Conservation (phyloP, 2,113 vertebrate species). For the Dasypus novemcinctus region DNA sequence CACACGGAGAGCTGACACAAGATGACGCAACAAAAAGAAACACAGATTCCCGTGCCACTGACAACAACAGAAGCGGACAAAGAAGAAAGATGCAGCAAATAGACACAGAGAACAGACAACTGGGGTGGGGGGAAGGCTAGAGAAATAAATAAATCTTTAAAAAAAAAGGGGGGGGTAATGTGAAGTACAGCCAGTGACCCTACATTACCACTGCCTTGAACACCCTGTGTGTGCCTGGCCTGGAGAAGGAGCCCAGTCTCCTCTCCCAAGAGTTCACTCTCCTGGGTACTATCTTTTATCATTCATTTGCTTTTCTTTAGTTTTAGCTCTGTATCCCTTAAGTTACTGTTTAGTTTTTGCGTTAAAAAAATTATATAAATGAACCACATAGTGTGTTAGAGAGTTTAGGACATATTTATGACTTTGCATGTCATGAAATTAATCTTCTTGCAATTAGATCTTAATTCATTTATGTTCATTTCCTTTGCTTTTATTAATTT, state of each 20-base stretch:
- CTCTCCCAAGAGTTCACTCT: background rate
- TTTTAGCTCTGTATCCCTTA: background rate
- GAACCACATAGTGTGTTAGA: background rate
- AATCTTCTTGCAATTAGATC: background rate
- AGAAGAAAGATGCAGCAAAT: too few relatives aligned
- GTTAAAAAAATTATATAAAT: background rate
- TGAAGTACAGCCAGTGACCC: background rate
- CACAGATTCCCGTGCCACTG: too few relatives aligned
- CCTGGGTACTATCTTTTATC: background rate
- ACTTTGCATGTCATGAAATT: background rate
- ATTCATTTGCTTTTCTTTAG: background rate
- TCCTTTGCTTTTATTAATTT: background rate
- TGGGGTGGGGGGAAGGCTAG: too few relatives aligned
- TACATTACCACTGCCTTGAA: background rate
- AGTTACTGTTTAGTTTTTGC: background rate
- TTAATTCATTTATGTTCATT: slow-evolving; percentile 21
- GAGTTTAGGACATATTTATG: background rate
- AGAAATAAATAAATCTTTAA: too few relatives aligned
- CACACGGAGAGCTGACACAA: too few relatives aligned
- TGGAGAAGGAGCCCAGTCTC: too few relatives aligned
- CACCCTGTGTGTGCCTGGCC: background rate
- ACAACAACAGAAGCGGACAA: too few relatives aligned
- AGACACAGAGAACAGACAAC: too few relatives aligned
- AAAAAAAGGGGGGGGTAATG: too few relatives aligned
- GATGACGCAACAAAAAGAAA: too few relatives aligned